A percentile compares a stretch with the other conserved stretches of the same genome.
Conservation (phyloP, 1,140 invertebrate genomes). For the Akabosia matsudoensis region DNA sequence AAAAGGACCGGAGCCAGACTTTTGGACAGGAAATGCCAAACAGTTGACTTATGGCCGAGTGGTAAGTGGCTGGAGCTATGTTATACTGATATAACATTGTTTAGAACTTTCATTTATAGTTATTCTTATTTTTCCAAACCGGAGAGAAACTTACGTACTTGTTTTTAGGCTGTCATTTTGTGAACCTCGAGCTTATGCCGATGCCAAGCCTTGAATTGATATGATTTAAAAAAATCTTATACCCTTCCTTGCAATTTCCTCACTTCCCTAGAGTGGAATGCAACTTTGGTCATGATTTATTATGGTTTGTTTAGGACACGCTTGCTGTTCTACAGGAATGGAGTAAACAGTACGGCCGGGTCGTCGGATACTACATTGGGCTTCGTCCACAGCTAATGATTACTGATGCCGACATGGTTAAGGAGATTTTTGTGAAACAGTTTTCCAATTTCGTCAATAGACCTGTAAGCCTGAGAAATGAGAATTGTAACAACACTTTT, state of each 20-base stretch:
- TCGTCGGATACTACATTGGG: slow-evolving; percentile 49
- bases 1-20: slow-evolving; percentile 39
- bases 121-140: too few species aligned
- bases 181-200: too few species aligned
- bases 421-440: slow-evolving; percentile 50
- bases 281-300: neutral
- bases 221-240: too few species aligned
- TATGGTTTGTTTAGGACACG: slow-evolving; percentile 36
- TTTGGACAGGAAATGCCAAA: slow-evolving; percentile 45
- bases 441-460: slow-evolving; percentile 51
- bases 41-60: slow-evolving; percentile 43
- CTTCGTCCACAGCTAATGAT: slow-evolving; percentile 49
- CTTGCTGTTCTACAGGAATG: slow-evolving; percentile 36
- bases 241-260: too few species aligned
- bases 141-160: neutral
- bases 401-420: slow-evolving; percentile 50
- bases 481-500: too few species aligned
- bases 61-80: slow-evolving; percentile 25
- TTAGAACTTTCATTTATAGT: too few species aligned
- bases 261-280: too few species aligned
- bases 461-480: slow-evolving; percentile 36
- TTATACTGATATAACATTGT: too few species aligned
- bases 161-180: too few species aligned
- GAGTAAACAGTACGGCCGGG: slow-evolving; percentile 36
- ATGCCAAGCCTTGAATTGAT: too few species aligned